Evolutionary conservation across 2,797 vertebrate genomes (phyloP).

Genomic region (Lemur catta): DNA sequence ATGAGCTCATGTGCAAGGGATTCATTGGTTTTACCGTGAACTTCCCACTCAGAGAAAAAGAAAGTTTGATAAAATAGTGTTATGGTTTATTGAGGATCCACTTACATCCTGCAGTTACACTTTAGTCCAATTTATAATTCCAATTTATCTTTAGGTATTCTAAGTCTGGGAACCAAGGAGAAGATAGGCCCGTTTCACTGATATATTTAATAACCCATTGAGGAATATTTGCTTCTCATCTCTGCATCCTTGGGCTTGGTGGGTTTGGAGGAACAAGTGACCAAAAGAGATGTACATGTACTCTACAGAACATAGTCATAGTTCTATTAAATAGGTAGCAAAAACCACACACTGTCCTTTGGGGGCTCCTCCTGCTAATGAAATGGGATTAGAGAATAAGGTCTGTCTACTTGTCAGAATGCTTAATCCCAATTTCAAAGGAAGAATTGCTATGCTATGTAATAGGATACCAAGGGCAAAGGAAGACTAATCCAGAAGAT

Average conservation of each 20-base stretch:
- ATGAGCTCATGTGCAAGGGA: conserved; percentile 7
- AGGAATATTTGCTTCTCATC: background rate
- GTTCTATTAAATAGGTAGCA: background rate
- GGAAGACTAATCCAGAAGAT: background rate
- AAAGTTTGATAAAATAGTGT: background rate
- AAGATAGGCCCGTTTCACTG: background rate
- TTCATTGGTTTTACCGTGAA: background rate
- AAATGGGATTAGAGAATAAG: background rate
- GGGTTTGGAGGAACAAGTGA: background rate
- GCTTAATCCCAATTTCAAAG: background rate
- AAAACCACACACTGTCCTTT: background rate
- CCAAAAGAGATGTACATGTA: background rate
- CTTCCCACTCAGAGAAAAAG: background rate
- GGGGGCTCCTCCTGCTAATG: background rate
- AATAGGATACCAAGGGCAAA: background rate
- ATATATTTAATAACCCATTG: background rate
- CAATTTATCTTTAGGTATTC: background rate
- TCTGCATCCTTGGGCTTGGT: background rate
- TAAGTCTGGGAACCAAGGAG: background rate
- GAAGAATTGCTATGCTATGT: background rate
- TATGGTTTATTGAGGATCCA: background rate
- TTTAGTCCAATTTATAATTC: background rate
- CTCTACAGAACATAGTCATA: background rate
- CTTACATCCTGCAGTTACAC: background rate
- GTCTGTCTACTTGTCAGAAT: background rate